A percentile compares a stretch with the other conserved stretches of the same genome.
Evolutionary conservation across 2,113 vertebrate genomes (phyloP).

Genomic region (Actenoides hombroni): DNA sequence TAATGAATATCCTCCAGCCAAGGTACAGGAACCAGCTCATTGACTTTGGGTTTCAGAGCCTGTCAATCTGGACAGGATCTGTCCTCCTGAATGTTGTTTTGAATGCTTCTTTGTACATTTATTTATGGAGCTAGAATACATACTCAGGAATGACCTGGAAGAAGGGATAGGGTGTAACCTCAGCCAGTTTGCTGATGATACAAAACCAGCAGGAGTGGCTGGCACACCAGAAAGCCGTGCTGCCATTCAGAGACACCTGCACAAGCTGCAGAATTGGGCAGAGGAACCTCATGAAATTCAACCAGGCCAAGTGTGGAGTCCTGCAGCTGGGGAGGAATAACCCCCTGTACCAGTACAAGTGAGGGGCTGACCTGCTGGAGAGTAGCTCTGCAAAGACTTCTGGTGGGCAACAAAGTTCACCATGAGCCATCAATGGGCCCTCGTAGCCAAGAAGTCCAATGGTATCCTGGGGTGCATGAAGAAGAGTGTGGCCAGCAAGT

Average conservation of each 20-base stretch:
- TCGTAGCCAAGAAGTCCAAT: too few species aligned
- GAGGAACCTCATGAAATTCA: too few species aligned
- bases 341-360: too few species aligned
- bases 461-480: too few species aligned
- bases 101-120: background rate
- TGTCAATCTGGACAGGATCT: background rate
- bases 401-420: too few species aligned
- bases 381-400: too few species aligned
- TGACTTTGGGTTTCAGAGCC: background rate
- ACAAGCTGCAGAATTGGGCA: too few species aligned
- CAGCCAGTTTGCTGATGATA: background rate
- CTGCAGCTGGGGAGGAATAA: too few species aligned
- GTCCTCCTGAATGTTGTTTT: background rate
- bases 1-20: background rate
- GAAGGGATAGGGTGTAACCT: background rate
- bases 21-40: background rate
- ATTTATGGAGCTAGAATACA: background rate
- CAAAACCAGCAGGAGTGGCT: background rate
- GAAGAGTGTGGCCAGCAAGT: too few species aligned
- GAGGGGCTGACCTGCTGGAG: too few species aligned
- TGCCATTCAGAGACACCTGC: background rate
- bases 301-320: too few species aligned
- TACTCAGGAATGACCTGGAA: background rate
- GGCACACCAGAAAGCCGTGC: background rate
- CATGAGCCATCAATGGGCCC: too few species aligned